These are phyloP conservation scores for Synanthedon vespiformis DNA, from an alignment of 2,888 invertebrate genomes.

Conservation along the genomic window DNA sequence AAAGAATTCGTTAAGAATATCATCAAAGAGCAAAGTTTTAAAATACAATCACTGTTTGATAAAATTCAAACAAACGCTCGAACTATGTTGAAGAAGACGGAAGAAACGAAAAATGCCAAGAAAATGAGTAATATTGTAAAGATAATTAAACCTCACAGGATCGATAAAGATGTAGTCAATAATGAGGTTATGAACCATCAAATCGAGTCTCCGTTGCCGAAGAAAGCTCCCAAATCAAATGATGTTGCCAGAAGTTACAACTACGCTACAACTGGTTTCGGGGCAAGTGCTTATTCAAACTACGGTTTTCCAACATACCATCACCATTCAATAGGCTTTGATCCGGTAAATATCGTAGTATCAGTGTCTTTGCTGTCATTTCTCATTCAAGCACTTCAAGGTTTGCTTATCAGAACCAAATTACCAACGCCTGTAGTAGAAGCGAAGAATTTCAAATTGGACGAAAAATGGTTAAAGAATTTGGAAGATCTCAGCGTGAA, in stretches of 20 bases:
- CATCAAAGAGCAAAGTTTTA: constrained; percentile 51
- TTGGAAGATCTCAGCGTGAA: constrained; percentile 25
- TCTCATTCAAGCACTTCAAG: constrained; percentile 56
- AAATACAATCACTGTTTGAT: constrained; percentile 43
- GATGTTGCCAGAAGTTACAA: constrained; percentile 37
- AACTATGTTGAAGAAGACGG: constrained; percentile 42
- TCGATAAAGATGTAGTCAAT: too few relatives aligned
- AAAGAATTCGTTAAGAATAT: constrained; percentile 43
- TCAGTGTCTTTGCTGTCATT: constrained; percentile 60
- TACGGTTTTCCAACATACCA: constrained; percentile 45
- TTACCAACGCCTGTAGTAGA: constrained; percentile 51
- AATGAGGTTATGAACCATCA: constrained; percentile 23
- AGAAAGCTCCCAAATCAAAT: constrained; percentile 17
- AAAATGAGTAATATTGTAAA: constrained; percentile 1
- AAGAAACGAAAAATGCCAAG: constrained; percentile 29
- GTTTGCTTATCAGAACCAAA: constrained; percentile 42
- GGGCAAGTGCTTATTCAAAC: constrained; percentile 19
- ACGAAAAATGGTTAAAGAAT: constrained; percentile 36
- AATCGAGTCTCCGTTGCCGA: constrained; percentile 37
- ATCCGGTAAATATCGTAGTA: constrained; percentile 61
- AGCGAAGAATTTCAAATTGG: constrained; percentile 33
- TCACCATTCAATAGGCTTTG: constrained; percentile 65
- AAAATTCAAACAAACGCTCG: constrained; percentile 54
- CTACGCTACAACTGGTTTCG: constrained; percentile 23
- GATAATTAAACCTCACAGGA: background rate